phyloP scores from a whole-genome alignment of 2,888 invertebrate genomes.

The Byasa hedistus region DNA sequence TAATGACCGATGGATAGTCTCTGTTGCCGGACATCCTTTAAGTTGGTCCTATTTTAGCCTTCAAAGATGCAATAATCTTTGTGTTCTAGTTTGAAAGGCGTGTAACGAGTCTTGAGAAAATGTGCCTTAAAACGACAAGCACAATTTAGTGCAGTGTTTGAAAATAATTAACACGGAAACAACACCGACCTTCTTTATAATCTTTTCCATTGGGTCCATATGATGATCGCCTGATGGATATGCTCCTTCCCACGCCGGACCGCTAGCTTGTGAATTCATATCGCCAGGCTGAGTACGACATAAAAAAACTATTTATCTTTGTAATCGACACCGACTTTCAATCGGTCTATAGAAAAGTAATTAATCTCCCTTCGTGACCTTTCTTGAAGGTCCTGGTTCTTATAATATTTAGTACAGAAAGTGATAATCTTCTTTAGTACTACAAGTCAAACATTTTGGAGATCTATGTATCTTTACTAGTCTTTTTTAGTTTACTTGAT shows the following conservation, averaged over 20 bases:
- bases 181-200: conserved; percentile 70
- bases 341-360: neutral
- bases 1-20: too few relatives aligned
- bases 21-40: too few relatives aligned
- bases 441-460: neutral
- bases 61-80: too few relatives aligned
- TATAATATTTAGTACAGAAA: neutral
- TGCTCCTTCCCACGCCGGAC: conserved; percentile 20
- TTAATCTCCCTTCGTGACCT: too few relatives aligned
- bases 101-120: neutral
- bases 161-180: too few relatives aligned
- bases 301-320: neutral
- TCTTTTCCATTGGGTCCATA: conserved; percentile 65
- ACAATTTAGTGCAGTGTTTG: too few relatives aligned
- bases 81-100: neutral
- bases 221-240: conserved; percentile 47
- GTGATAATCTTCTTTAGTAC: neutral
- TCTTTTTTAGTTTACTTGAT: neutral
- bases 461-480: neutral
- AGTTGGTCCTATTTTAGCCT: too few relatives aligned
- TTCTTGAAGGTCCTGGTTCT: neutral
- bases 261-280: conserved; percentile 36
- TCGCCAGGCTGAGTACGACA: conserved; percentile 38
- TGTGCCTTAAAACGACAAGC: too few relatives aligned
- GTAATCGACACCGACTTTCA: neutral